Evolutionary conservation across 2,888 invertebrate genomes (phyloP).

Genomic region (Allolobophora icterica): DNA sequence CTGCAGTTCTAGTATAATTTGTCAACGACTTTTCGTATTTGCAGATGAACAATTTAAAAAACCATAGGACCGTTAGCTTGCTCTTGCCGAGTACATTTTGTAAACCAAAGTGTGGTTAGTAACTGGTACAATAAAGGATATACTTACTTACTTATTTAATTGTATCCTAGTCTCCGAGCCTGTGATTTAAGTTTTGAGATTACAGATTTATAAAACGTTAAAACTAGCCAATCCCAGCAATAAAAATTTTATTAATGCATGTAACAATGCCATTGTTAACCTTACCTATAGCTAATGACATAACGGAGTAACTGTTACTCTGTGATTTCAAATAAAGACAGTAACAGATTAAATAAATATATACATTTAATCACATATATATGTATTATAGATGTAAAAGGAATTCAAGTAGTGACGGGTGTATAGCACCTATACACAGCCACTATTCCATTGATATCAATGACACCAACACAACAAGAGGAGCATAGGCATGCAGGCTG

Average conservation of each 20-base stretch:
- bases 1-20: too few species aligned
- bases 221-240: neutral
- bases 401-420: neutral
- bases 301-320: too few species aligned
- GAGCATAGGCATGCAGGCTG: neutral
- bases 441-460: neutral
- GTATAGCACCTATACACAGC: neutral
- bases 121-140: too few species aligned
- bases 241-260: too few species aligned
- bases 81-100: too few species aligned
- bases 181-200: neutral
- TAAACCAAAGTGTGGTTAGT: too few species aligned
- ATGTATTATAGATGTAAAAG: neutral
- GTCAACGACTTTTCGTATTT: too few species aligned
- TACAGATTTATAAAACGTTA: neutral
- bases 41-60: too few species aligned
- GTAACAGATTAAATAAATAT: neutral
- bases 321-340: too few species aligned
- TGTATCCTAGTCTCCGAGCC: neutral
- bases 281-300: neutral
- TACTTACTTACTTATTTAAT: too few species aligned
- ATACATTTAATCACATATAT: neutral
- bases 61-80: too few species aligned
- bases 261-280: neutral
- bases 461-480: neutral